Evolutionary conservation across 2,888 invertebrate genomes (phyloP).

Genomic region (Aphodius sticticus): DNA sequence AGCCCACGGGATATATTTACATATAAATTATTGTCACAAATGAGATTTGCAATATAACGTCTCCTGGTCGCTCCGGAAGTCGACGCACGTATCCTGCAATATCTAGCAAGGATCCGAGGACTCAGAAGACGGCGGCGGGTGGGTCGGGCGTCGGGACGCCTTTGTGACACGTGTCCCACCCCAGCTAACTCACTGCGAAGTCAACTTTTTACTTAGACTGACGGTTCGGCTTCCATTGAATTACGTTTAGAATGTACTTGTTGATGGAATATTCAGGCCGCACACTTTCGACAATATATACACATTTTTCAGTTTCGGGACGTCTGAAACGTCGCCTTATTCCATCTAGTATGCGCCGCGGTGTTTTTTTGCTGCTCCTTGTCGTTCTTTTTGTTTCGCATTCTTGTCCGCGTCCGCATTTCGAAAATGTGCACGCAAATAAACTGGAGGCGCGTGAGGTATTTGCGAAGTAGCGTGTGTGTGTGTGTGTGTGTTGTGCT

Average conservation of each 20-base stretch:
- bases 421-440: not conserved
- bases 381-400: slow-evolving; percentile 19
- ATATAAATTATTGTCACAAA: slow-evolving; percentile 61
- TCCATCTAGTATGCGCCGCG: slow-evolving; percentile 9
- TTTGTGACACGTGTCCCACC: slow-evolving; percentile 54
- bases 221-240: slow-evolving; percentile 50
- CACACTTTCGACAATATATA: slow-evolving; percentile 35
- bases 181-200: slow-evolving; percentile 52
- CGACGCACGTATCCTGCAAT: slow-evolving; percentile 53
- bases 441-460: slow-evolving; percentile 7
- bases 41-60: slow-evolving; percentile 60
- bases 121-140: slow-evolving; percentile 5
- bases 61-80: slow-evolving; percentile 50
- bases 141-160: slow-evolving; percentile 44
- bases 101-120: slow-evolving; percentile 48
- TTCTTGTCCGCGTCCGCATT: not conserved
- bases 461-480: not conserved
- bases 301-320: slow-evolving; percentile 17
- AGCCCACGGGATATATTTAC: slow-evolving; percentile 57
- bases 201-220: slow-evolving; percentile 53
- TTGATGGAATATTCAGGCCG: slow-evolving; percentile 50
- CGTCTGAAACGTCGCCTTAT: slow-evolving; percentile 15
- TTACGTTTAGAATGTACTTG: slow-evolving; percentile 51
- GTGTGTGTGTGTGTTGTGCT: not conserved
- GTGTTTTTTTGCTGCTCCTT: slow-evolving; percentile 8